A percentile compares a stretch with the other conserved stretches of the same genome.
phyloP scores from a whole-genome alignment of 2,113 vertebrate species.

The Salvelinus sp. region DNA sequence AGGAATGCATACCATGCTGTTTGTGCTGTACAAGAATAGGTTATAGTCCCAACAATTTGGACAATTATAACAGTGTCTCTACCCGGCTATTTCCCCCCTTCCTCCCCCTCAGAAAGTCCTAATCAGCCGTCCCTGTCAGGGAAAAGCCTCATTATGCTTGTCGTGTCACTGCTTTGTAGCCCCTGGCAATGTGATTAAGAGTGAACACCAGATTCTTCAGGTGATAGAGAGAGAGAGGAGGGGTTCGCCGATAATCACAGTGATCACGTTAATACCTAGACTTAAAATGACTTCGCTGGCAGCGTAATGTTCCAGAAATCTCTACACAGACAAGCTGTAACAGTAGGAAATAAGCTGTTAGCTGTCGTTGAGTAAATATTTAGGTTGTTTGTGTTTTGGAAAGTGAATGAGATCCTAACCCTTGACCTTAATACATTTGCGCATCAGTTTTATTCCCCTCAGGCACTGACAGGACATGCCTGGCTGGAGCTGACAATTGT shows the following conservation, averaged over 20 bases:
- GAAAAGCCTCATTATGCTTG: constrained; percentile 34
- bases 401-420: too few species aligned
- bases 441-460: too few species aligned
- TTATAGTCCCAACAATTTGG: constrained; percentile 1
- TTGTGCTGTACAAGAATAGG: not conserved
- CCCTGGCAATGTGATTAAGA: constrained; percentile 35
- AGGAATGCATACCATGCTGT: not conserved
- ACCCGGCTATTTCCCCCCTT: not conserved
- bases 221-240: constrained; percentile 7
- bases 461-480: too few species aligned
- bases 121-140: constrained; percentile 34
- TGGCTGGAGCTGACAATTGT: not conserved
- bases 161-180: constrained; percentile 20
- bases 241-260: constrained; percentile 42
- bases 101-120: not conserved
- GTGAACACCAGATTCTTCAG: constrained; percentile 21
- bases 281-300: not conserved
- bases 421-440: too few species aligned
- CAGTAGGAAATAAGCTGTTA: constrained; percentile 1
- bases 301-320: constrained; percentile 22
- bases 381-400: too few species aligned
- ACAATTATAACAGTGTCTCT: constrained; percentile 9
- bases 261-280: constrained; percentile 23
- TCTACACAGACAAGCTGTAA: constrained; percentile 5
- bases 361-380: too few species aligned